Evolutionary conservation across 2,888 invertebrate species (phyloP), one percentile per base, ranked within the genome.

Genomic region (Euzophera pinguis): DNA sequence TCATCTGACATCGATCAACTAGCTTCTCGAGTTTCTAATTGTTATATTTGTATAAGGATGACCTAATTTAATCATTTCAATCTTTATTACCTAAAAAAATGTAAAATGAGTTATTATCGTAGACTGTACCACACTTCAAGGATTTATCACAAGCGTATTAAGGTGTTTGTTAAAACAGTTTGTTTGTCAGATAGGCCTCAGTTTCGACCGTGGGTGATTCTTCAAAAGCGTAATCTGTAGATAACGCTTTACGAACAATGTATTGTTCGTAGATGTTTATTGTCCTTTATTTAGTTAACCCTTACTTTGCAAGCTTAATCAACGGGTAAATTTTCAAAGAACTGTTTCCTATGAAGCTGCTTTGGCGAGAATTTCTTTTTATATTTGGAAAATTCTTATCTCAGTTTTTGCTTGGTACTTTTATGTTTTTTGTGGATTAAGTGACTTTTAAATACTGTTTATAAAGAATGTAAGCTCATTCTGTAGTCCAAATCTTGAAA

Each of bases 61-160:
- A 2, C 22, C 22, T 22, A n/a, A n/a, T n/a, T n/a, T n/a, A n/a
- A n/a, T n/a, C n/a, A n/a, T n/a, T n/a, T n/a, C n/a, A n/a, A n/a
- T n/a, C 29, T 29, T 29, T 29, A 29, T 29, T 29, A 29, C n/a
- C n/a, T n/a, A n/a, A n/a, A n/a, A n/a, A n/a, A n/a, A n/a, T n/a
- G n/a, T n/a, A n/a, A n/a, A n/a, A n/a, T n/a, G n/a, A n/a, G n/a
- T n/a, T n/a, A n/a, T n/a, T n/a, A n/a, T n/a, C n/a, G n/a, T n/a
- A 8, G 3, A 14, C 4, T 70, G 55, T 7, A 69, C 77, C 75
- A 70, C 51, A 57, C 62, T 42, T 48, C 52, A 61, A 67, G 73
- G 75, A 84, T 81, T 83, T 81, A 81, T 81, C 74, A 67, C 71
- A 67, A 67, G 66, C 68, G 71, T 72, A 75, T 72, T 73, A 76